A percentile compares a stretch with the other conserved stretches of the same genome.
Conservation (phyloP, 2,113 vertebrate genomes). For the Rhodinocichla rosea region DNA sequence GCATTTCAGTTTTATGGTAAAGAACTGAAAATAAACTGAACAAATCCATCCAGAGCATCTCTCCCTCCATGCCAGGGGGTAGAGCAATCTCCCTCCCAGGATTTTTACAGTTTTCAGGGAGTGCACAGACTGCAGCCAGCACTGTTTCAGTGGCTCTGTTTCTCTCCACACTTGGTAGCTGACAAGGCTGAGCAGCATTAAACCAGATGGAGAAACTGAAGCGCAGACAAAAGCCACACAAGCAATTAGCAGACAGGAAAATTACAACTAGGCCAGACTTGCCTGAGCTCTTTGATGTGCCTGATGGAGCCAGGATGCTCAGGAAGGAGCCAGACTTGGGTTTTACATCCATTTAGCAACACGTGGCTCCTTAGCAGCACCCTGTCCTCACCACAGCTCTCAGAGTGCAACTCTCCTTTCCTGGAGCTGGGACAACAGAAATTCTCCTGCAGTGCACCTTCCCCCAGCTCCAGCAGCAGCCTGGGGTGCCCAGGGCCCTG, state of each 20-base stretch:
- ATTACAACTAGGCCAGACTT: neutral
- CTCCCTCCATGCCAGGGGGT: neutral
- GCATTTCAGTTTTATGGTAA: neutral
- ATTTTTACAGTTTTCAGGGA: neutral
- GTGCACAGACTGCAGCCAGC: neutral
- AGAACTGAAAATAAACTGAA: neutral
- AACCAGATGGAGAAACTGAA: neutral
- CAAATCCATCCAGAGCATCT: neutral
- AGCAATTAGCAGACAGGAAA: neutral
- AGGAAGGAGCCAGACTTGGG: neutral
- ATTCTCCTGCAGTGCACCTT: neutral
- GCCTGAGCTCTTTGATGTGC: neutral
- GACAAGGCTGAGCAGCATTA: neutral
- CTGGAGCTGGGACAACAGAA: neutral
- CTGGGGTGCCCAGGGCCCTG: rapidly evolving
- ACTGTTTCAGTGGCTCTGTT: rapidly evolving
- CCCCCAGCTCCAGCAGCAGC: rapidly evolving
- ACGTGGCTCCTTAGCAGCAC: rapidly evolving
- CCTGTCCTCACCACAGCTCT: rapidly evolving
- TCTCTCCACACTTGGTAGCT: neutral
- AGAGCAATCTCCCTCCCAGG: neutral
- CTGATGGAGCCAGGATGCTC: neutral
- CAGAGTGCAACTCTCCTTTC: rapidly evolving
- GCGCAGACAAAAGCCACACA: neutral
- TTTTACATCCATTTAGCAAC: neutral